A percentile compares a stretch with the other conserved stretches of the same genome.
Conservation (phyloP, 2,113 vertebrate genomes). For the Uria lomvia region DNA sequence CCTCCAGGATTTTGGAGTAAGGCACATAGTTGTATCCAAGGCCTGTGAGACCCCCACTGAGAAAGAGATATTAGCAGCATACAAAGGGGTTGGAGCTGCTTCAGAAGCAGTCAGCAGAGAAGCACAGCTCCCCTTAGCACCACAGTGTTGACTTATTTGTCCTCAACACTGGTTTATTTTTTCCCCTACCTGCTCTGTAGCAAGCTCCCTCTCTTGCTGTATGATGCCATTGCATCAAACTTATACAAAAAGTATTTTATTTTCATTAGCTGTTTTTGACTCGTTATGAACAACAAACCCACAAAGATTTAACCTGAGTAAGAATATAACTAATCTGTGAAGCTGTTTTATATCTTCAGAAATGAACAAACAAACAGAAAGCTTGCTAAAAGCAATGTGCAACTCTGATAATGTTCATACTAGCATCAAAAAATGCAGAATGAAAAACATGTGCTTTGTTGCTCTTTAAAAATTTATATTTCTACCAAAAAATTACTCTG, state of each 20-base stretch:
- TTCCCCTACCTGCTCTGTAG: not conserved
- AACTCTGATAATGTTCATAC: slow-evolving; percentile 46
- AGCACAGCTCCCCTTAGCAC: not conserved
- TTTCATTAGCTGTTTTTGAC: slow-evolving; percentile 44
- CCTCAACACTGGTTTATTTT: not conserved
- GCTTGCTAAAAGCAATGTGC: not conserved
- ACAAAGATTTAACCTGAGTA: slow-evolving; percentile 39
- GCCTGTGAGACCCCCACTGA: not conserved
- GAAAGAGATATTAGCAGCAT: not conserved
- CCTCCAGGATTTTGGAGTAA: not conserved
- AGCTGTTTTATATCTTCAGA: slow-evolving; percentile 51
- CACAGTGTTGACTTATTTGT: not conserved
- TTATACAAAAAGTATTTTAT: not conserved
- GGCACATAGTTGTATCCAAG: not conserved
- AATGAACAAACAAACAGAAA: slow-evolving; percentile 48
- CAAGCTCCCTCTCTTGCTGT: not conserved
- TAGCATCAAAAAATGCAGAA: slow-evolving; percentile 14
- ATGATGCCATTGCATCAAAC: not conserved
- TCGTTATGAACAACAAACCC: slow-evolving; percentile 57
- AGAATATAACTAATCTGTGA: slow-evolving; percentile 46
- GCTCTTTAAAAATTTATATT: slow-evolving; percentile 40
- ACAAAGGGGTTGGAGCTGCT: not conserved
- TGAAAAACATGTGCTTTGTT: slow-evolving; percentile 33
- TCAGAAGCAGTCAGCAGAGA: not conserved
- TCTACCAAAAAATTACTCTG: slow-evolving; percentile 28